Percentiles rank a stretch among this genome's conserved stretches.
Evolutionary conservation across 2,888 invertebrate genomes (phyloP).

Genomic region (Nomada flava): DNA sequence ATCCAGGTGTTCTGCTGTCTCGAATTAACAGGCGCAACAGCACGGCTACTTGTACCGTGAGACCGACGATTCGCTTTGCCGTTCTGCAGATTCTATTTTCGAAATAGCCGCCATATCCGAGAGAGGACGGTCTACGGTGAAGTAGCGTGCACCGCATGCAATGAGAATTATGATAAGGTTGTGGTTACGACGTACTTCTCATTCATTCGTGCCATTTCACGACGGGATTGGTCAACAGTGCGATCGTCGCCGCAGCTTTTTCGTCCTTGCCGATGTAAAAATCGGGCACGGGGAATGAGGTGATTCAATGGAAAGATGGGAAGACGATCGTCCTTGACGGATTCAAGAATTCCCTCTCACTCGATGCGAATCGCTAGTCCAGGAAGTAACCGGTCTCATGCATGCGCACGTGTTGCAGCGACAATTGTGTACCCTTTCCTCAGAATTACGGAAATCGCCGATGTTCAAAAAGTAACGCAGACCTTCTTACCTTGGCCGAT

Average conservation of each 20-base stretch:
- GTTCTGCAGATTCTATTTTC: constrained; percentile 50
- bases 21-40: constrained; percentile 43
- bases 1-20: background rate
- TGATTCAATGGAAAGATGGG: constrained; percentile 38
- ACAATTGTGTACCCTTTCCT: too few relatives aligned
- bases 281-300: constrained; percentile 34
- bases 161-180: constrained; percentile 32
- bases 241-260: constrained; percentile 11
- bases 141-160: constrained; percentile 22
- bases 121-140: constrained; percentile 30
- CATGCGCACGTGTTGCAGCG: too few relatives aligned
- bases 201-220: too few relatives aligned
- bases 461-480: constrained; percentile 25
- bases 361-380: constrained; percentile 26
- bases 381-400: constrained; percentile 46
- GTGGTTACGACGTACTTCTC: background rate
- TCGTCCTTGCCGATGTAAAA: constrained; percentile 28
- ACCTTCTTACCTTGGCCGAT: constrained; percentile 29
- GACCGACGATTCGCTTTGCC: constrained; percentile 28
- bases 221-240: too few relatives aligned
- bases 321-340: constrained; percentile 55
- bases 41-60: constrained; percentile 37
- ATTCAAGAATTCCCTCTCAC: constrained; percentile 60
- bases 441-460: constrained; percentile 24
- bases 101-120: constrained; percentile 28